These are phyloP conservation scores for Taxidea taxus DNA, from an alignment of 2,113 vertebrate genomes.

Conservation along the genomic window DNA sequence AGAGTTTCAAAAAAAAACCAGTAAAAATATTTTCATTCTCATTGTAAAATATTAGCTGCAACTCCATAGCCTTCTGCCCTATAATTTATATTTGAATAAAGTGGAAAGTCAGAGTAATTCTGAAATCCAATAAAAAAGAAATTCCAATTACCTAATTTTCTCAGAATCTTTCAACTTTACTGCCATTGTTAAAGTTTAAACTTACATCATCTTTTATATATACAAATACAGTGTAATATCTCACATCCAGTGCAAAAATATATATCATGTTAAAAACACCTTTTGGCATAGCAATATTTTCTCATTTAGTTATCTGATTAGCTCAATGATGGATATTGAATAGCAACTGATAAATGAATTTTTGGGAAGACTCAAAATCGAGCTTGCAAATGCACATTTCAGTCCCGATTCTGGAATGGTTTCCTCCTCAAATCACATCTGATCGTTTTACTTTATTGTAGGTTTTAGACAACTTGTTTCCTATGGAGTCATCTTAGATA, in stretches of 20 bases:
- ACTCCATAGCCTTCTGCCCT: not conserved
- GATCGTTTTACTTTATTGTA: not conserved
- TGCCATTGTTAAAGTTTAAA: not conserved
- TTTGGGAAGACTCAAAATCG: not conserved
- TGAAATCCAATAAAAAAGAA: not conserved
- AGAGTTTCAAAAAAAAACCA: not conserved
- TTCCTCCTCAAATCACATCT: not conserved
- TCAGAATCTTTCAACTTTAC: not conserved
- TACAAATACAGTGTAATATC: not conserved
- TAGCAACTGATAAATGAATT: not conserved
- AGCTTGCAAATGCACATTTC: not conserved
- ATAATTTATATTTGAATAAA: not conserved
- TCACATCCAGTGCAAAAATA: not conserved
- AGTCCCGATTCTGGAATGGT: not conserved
- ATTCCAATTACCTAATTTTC: not conserved
- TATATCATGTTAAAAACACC: not conserved
- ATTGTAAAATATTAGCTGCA: not conserved
- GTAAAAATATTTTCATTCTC: slow-evolving; percentile 6
- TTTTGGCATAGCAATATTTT: not conserved
- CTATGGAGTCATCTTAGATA: not conserved
- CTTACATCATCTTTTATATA: not conserved
- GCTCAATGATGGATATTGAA: not conserved
- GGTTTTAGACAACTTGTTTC: not conserved
- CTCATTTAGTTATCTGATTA: not conserved
- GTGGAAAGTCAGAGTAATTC: not conserved